Conservation (phyloP, 2,797 vertebrate genomes). For the Coilia nasus region DNA sequence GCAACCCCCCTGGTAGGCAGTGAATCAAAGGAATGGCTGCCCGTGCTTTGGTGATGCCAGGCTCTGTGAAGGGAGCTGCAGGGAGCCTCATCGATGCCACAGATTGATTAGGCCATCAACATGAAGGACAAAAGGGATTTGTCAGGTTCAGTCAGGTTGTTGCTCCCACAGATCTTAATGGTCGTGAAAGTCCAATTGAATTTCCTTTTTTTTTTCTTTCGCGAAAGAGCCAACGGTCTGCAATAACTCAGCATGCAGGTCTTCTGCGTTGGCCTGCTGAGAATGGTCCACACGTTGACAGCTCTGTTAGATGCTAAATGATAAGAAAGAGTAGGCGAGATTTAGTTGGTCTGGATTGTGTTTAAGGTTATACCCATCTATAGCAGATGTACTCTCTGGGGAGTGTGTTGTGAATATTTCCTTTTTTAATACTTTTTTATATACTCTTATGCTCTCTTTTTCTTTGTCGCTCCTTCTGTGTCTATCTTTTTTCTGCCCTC, state of each 20-base stretch:
- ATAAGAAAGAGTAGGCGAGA: not conserved
- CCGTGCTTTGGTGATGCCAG: conserved; percentile 34
- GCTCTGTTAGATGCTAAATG: not conserved
- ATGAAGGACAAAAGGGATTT: conserved; percentile 37
- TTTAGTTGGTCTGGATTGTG: not conserved
- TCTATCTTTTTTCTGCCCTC: not conserved
- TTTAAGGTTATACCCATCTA: not conserved
- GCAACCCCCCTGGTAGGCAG: conserved; percentile 28
- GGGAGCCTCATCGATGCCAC: conserved; percentile 47
- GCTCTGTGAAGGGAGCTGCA: conserved; percentile 29
- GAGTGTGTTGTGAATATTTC: not conserved
- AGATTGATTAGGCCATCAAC: conserved; percentile 53
- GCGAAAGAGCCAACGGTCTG: not conserved
- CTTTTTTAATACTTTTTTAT: not conserved
- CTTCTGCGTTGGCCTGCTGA: not conserved
- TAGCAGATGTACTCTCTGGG: not conserved
- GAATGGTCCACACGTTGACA: not conserved
- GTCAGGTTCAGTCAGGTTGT: conserved; percentile 15
- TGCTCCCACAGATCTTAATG: conserved; percentile 32
- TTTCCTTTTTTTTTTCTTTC: conserved; percentile 8
- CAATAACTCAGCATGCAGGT: not conserved
- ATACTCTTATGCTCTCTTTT: not conserved
- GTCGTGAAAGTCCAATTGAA: conserved; percentile 40
- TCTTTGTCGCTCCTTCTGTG: too few relatives aligned
- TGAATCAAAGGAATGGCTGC: conserved; percentile 45